phyloP scores from a whole-genome alignment of 2,797 vertebrate species.

The Macroramphosus scolopax region DNA sequence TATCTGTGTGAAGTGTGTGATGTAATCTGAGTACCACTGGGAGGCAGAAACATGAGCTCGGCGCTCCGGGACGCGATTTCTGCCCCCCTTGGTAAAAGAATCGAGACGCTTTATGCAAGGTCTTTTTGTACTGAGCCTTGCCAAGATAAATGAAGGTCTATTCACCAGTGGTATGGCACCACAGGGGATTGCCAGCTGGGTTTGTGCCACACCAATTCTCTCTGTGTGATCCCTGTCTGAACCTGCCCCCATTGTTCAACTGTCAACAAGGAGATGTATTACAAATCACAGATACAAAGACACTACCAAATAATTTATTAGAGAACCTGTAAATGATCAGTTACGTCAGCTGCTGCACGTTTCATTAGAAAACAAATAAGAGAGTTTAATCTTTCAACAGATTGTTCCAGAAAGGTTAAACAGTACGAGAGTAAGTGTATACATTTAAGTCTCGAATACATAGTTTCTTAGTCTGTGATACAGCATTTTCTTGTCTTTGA shows the following conservation, averaged over 20 bases:
- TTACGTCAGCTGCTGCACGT: constrained; percentile 5
- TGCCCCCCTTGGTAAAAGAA: constrained; percentile 47
- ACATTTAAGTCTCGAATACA: not conserved
- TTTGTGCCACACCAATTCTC: constrained; percentile 54
- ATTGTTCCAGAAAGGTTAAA: constrained; percentile 5
- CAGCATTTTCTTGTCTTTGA: constrained; percentile 32
- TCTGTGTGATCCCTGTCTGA: constrained; percentile 46
- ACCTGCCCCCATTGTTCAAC: constrained; percentile 50
- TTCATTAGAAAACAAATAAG: constrained; percentile 7
- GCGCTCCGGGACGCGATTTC: constrained; percentile 43
- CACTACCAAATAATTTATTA: constrained; percentile 9
- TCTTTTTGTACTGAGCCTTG: constrained; percentile 40
- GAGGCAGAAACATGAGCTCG: constrained; percentile 58
- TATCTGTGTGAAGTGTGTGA: constrained; percentile 25
- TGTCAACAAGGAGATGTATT: constrained; percentile 50
- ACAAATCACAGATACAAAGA: constrained; percentile 58
- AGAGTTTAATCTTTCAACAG: not conserved
- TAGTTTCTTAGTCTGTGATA: not conserved
- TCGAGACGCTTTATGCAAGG: constrained; percentile 26
- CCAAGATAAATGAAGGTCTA: constrained; percentile 59
- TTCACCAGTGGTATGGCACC: constrained; percentile 41
- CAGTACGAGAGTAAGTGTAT: not conserved
- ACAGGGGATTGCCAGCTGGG: constrained; percentile 51
- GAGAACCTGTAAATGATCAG: constrained; percentile 7
- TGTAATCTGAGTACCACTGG: constrained; percentile 47